Base-by-base conservation (phyloP, 2,888 invertebrate genomes). In the Unio delphinus region DNA sequence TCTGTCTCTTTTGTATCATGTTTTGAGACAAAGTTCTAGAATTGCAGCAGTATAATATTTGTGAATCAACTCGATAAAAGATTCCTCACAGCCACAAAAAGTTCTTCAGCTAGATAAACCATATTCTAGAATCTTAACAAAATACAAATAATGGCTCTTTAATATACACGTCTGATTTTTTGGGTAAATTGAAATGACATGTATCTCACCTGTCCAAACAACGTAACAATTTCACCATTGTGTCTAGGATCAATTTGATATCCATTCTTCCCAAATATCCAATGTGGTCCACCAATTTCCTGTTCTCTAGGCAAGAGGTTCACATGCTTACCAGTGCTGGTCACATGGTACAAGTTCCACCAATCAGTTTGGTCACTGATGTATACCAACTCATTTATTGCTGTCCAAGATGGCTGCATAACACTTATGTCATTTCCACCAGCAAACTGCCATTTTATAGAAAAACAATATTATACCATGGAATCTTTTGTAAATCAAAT, bases 281-380 rank as follows among this genome's bases (percentile, higher is more conserved):
- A 90, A 61, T 87, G 86, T 30, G 89, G 89, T 5, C 79, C 75
- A 4, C 88, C 89, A 61, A 88, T 80, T 69, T 90, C 89, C 30
- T 67, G 60, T 17, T 74, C 69, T 34, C 67, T 72, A 8, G 83
- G 82, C 18, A 76, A 68, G 60, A 87, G 66, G 69, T 87, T 86
- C 8, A 80, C 78, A 70, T 85, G 86, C 26, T 81, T 75, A 60
- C 85, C 86, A 63, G 75, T 66, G 15, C 66, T 18, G 7, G 85
- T 83, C 67, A 88, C 80, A 69, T 78, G 79, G 77, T 90, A 90
- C 64, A 90, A 76, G 73, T 91, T 90, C 90, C 90, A 90, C 88
- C 89, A 90, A 68, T 89, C 86, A 26, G 86, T 85, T 60, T 82
- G 78, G 79, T 91, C 91, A 66, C 87, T 79, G 60, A 90, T 84